Conservation (phyloP, 2,113 vertebrate species). For the Crotalus viridis region DNA sequence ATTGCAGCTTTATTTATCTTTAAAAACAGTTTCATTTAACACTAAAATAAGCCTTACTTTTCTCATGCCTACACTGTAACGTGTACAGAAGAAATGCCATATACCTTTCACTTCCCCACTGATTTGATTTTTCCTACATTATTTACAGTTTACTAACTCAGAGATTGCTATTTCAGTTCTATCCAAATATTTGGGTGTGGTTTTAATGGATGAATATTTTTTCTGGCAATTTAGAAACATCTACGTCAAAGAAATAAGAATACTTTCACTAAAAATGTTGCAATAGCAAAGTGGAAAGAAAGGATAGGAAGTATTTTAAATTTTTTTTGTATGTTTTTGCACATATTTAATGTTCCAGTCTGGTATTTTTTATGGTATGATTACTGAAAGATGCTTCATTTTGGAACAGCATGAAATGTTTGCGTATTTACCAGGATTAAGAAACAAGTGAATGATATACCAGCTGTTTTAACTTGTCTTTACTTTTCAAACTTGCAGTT, state of each 20-base stretch:
- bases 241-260: neutral
- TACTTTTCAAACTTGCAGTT: slow-evolving; percentile 70
- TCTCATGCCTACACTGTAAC: neutral
- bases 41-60: neutral
- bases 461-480: slow-evolving; percentile 6
- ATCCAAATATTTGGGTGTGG: neutral
- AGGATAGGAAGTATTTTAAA: neutral
- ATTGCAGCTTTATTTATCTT: neutral
- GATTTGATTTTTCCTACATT: neutral
- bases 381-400: neutral
- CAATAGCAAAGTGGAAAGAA: neutral
- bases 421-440: neutral
- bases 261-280: neutral
- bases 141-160: neutral
- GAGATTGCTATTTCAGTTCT: neutral
- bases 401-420: neutral
- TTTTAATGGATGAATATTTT: neutral
- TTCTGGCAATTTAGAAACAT: neutral
- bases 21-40: neutral
- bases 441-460: neutral
- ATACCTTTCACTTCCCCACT: neutral
- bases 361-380: neutral
- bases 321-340: neutral
- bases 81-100: neutral
- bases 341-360: neutral